phyloP scores from a whole-genome alignment of 1,140 invertebrate species.

The Protaetia brevitarsis region DNA sequence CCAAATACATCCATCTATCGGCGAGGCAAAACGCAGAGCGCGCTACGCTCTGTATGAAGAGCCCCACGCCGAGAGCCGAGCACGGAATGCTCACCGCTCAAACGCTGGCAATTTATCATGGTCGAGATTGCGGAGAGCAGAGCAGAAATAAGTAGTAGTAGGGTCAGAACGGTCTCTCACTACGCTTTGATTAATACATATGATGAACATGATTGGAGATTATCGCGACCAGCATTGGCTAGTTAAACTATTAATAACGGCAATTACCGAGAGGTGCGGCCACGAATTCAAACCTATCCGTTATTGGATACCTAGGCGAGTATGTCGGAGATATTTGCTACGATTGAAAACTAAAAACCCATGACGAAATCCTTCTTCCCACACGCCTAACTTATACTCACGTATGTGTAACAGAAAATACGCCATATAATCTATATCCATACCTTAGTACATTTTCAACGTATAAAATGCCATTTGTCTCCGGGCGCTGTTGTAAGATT shows the following conservation, averaged over 20 bases:
- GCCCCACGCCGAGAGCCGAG: neutral
- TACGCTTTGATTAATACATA: slow-evolving; percentile 28
- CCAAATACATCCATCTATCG: no score
- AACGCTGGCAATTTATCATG: slow-evolving; percentile 22
- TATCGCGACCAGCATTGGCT: slow-evolving; percentile 27
- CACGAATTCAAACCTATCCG: slow-evolving; percentile 11
- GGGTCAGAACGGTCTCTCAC: slow-evolving; percentile 16
- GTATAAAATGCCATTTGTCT: neutral
- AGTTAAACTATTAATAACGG: slow-evolving; percentile 28
- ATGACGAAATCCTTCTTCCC: slow-evolving; percentile 4
- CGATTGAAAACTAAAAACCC: slow-evolving; percentile 6
- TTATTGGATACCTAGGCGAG: slow-evolving; percentile 15
- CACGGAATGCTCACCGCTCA: neutral
- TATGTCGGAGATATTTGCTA: neutral
- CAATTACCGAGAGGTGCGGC: slow-evolving; percentile 27
- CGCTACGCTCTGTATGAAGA: neutral
- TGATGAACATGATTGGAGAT: slow-evolving; percentile 30
- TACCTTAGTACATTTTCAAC: neutral
- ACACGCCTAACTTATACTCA: neutral
- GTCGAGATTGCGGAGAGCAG: slow-evolving; percentile 21
- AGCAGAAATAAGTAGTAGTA: slow-evolving; percentile 17
- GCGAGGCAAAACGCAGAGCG: neutral
- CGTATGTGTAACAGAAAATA: neutral
- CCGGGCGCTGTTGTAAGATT: neutral
- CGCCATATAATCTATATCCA: neutral